phyloP scores from a whole-genome alignment of 2,888 invertebrate species.

The Fragum sueziense region DNA sequence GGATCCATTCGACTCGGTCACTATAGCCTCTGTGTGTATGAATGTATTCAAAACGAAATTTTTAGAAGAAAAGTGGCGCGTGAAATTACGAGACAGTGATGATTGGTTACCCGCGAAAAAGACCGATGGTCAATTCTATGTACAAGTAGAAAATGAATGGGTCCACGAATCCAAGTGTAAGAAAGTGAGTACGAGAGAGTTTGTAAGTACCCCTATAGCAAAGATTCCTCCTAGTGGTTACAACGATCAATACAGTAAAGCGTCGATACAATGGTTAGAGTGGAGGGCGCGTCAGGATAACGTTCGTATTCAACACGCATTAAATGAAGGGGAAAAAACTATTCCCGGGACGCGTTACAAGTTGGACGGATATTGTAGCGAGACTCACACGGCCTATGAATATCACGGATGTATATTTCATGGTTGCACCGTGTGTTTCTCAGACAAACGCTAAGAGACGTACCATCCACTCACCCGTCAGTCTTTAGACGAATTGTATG shows the following conservation, averaged over 20 bases:
- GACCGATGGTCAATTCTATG: constrained; percentile 28
- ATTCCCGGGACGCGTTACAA: constrained; percentile 41
- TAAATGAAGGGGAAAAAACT: constrained; percentile 34
- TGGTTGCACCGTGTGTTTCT: constrained; percentile 34
- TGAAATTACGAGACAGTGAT: constrained; percentile 22
- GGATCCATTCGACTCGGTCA: constrained; percentile 40
- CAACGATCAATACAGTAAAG: constrained; percentile 21
- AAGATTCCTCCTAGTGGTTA: constrained; percentile 48
- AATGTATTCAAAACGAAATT: constrained; percentile 42
- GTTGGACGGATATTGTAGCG: constrained; percentile 32
- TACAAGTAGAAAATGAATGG: constrained; percentile 10
- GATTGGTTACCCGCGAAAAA: constrained; percentile 34
- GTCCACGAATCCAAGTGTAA: constrained; percentile 11
- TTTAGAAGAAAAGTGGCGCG: constrained; percentile 41
- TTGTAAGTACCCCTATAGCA: constrained; percentile 41
- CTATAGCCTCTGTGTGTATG: constrained; percentile 51
- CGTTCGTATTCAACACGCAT: constrained; percentile 28
- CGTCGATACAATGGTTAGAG: constrained; percentile 26
- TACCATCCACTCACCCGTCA: constrained; percentile 23
- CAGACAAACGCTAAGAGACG: constrained; percentile 7
- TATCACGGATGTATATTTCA: constrained; percentile 52
- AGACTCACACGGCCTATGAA: constrained; percentile 44
- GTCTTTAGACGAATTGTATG: constrained; percentile 42
- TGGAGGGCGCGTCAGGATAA: constrained; percentile 3
- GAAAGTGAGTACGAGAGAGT: constrained; percentile 13